Conservation (phyloP, 2,113 vertebrate species). For the Vulpes lagopus region DNA sequence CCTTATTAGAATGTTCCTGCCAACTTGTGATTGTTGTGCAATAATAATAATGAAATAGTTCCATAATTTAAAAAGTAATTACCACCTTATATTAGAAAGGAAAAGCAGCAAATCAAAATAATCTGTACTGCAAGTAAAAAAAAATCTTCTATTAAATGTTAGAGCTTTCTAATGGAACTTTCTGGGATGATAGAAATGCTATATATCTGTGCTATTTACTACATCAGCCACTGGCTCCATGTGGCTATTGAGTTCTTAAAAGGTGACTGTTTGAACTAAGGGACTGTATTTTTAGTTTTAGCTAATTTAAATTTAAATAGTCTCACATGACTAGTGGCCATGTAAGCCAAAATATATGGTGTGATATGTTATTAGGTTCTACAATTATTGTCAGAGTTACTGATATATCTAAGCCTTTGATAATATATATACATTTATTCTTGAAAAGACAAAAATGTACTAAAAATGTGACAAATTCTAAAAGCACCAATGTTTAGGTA, state of each 20-base stretch:
- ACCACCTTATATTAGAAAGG: neutral
- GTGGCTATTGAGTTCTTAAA: neutral
- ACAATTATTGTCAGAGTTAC: conserved; percentile 1
- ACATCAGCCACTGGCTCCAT: neutral
- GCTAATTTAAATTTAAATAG: conserved; percentile 37
- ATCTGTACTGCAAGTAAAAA: neutral
- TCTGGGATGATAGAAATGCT: neutral
- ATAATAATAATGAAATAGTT: conserved; percentile 37
- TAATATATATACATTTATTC: neutral
- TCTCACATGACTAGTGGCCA: neutral
- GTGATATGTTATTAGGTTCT: neutral
- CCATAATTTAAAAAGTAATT: neutral
- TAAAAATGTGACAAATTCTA: neutral
- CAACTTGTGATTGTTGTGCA: conserved; percentile 3
- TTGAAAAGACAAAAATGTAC: neutral
- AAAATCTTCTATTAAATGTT: neutral
- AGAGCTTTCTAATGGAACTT: conserved; percentile 32
- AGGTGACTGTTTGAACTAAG: neutral
- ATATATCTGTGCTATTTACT: neutral
- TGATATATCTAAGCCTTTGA: neutral
- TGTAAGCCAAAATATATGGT: neutral
- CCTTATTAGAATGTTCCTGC: conserved; percentile 14
- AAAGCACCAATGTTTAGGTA: neutral
- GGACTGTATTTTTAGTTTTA: neutral
- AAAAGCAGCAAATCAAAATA: neutral